Evolutionary conservation across 2,888 invertebrate species (phyloP), one percentile per base, ranked within the genome.

Genomic region (Sinhomidia bicolor): DNA sequence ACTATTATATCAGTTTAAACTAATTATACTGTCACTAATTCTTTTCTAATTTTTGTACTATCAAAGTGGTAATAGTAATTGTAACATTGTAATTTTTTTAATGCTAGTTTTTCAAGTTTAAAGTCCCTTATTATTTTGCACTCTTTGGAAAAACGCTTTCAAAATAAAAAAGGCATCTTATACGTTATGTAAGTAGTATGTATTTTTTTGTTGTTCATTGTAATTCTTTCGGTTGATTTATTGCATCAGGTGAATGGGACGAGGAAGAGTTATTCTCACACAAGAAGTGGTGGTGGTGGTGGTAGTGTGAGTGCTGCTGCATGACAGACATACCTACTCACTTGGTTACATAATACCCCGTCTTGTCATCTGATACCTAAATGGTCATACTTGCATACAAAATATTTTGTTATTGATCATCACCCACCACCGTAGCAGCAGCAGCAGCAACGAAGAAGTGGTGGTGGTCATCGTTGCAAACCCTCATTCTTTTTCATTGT

Each of bases 301-400:
- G n/a, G n/a, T n/a, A n/a, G n/a, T n/a, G n/a, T n/a, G n/a, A n/a
- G n/a, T n/a, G n/a, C n/a, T n/a, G 54, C 44, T 36, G 60, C 41
- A 57, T 41, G 36, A 79, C 57, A 60, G 60, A 20, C 36, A n/a
- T 32, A 20, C 36, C n/a, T 32, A 23, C 71, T 20, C 47, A 54
- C 23, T 44, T n/a, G 74, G 84, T 71, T 84, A 62, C 60, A 44
- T 60, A 71, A 85, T 76, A 85, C 84, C 54, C 65, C 23, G 26
- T 36, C 74, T 44, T 74, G 85, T 78, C 54, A 85, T 41, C 78
- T 85, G 85, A 85, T 85, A 85, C 44, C 44, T 78, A 78, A 76
- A 54, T 62, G 36, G 44, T 47, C 44, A 65, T 78, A 65, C 78
- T 26, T 78, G 78, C 78, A 85, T 78, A 78, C 85, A 47, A 78